Conservation (phyloP, 1,140 invertebrate genomes). For the Nixonia krombeini region DNA sequence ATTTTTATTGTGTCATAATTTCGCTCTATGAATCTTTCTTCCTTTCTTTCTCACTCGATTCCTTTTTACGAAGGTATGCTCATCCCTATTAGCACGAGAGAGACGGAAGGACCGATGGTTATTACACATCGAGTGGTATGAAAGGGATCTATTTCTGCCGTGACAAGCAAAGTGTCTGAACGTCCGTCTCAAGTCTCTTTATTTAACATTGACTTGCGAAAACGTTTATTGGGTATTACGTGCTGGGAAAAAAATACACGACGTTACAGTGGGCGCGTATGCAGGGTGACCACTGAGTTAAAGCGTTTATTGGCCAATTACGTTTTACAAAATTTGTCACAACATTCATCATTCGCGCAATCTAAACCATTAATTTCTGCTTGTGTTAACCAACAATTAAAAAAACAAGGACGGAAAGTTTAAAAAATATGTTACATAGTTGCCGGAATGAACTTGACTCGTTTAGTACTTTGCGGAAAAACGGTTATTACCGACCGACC, state of each 20-base stretch:
- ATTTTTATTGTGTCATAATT: no score
- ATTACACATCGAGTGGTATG: constrained; percentile 12
- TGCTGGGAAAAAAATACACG: no score
- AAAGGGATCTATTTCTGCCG: constrained; percentile 28
- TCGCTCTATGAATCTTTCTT: constrained; percentile 1
- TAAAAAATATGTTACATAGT: no score
- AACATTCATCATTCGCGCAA: no score
- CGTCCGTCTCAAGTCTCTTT: constrained; percentile 2
- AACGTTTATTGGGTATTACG: not conserved
- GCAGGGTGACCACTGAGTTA: not conserved
- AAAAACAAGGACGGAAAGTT: no score
- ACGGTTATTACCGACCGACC: no score
- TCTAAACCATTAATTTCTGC: no score
- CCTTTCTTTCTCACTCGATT: constrained; percentile 5
- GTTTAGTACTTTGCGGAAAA: no score
- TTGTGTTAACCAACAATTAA: no score
- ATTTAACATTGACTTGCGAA: constrained; percentile 11
- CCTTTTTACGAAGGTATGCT: constrained; percentile 8
- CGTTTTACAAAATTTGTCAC: no score
- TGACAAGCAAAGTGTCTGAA: constrained; percentile 5
- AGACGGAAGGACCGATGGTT: constrained; percentile 30
- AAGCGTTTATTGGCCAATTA: not conserved
- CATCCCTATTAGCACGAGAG: no score
- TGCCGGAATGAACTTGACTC: no score
- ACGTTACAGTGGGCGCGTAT: not conserved